Percentiles rank a stretch among this genome's conserved stretches.
phyloP scores from a whole-genome alignment of 2,888 invertebrate species.

The Phrixothrix hirtus region DNA sequence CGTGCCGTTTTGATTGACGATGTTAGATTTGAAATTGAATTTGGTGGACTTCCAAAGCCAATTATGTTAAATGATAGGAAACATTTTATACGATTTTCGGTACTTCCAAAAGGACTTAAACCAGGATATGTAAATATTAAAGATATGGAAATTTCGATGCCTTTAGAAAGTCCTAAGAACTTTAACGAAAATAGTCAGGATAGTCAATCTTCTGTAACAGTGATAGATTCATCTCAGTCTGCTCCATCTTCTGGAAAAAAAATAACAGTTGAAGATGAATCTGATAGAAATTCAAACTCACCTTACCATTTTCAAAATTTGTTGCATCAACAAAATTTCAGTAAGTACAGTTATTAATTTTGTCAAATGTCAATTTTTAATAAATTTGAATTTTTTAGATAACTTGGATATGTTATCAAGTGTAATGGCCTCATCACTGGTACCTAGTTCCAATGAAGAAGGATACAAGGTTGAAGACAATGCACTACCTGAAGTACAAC shows the following conservation, averaged over 20 bases:
- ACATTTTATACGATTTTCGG: slow-evolving; percentile 80
- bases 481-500: slow-evolving; percentile 24
- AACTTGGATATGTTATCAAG: slow-evolving; percentile 69
- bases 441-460: slow-evolving; percentile 59
- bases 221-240: not conserved
- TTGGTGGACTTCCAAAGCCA: slow-evolving; percentile 82
- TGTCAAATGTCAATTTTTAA: not conserved
- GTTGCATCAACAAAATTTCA: slow-evolving; percentile 47
- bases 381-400: slow-evolving; percentile 44
- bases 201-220: slow-evolving; percentile 40
- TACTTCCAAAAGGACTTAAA: slow-evolving; percentile 71
- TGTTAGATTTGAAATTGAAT: slow-evolving; percentile 76
- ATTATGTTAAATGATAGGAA: slow-evolving; percentile 74
- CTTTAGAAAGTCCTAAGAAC: slow-evolving; percentile 43
- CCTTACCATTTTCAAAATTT: slow-evolving; percentile 49
- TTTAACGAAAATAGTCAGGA: slow-evolving; percentile 44
- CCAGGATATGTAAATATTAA: slow-evolving; percentile 72
- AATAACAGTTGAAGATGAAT: slow-evolving; percentile 30
- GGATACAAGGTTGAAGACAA: slow-evolving; percentile 61
- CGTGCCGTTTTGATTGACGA: slow-evolving; percentile 79
- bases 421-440: slow-evolving; percentile 65
- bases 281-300: slow-evolving; percentile 51
- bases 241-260: slow-evolving; percentile 15
- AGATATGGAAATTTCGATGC: slow-evolving; percentile 70
- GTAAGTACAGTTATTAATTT: slow-evolving; percentile 42